Evolutionary conservation across 2,113 vertebrate species (phyloP), one percentile per base, ranked within the genome.

Genomic region (Ardeotis arabs): DNA sequence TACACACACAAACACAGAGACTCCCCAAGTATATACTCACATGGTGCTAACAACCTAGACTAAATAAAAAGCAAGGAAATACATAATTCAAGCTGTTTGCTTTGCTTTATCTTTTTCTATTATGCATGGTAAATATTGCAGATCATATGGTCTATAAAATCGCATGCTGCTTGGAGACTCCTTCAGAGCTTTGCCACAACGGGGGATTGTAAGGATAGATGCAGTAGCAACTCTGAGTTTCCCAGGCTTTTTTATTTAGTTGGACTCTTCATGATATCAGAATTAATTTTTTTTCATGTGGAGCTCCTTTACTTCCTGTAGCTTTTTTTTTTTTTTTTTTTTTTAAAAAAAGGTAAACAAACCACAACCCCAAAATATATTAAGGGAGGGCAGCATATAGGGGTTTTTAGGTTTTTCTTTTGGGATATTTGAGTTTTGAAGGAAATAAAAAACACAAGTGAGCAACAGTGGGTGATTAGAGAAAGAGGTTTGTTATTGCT

Each of bases 81-180:
- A 86, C 27, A 89, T 87, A 96, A 96, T 94, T 95, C 95, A 97
- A 96, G 93, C 93, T 97, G 95, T 96, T 96, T 92, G 90, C 95
- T 97, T 94, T 95, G 85, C 92, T 92, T 96, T 96, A 93, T 97
- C 92, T 96, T 6, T 94, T 96, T 95, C 92, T 69, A 96, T 97
- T 93, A 94, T 95, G 96, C 86, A 93, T 97, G 88, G 90, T 92
- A 97, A 96, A 96, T 96, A 95, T 84, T 96, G 88, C 96, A 96
- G 92, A 96, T 97, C 93, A 96, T 94, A 94, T 94, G 95, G 96
- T 88, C 96, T 78, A 49, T 77, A 84, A 96, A 96, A 95, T 72
- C 58, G 4, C 95, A 87, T 23, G 79, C 94, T 95, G 95, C 39
- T 96, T 93, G 88, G 92, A 94, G 88, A 18, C 79, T 91, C 58